phyloP scores from a whole-genome alignment of 2,888 invertebrate genomes.

The Cecidostiba fungosa region DNA sequence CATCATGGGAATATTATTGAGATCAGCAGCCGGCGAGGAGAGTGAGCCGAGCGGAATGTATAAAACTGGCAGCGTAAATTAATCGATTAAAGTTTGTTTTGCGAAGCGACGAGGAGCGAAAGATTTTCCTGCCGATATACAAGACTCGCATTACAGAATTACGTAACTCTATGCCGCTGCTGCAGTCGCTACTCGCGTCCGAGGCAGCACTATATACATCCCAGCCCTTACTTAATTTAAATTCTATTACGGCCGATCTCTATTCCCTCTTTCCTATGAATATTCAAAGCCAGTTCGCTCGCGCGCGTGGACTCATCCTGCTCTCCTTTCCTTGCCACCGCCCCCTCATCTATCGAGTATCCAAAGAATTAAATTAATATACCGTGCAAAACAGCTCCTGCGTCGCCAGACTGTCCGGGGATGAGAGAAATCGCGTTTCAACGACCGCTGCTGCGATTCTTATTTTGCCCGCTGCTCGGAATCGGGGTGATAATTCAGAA shows the following conservation, averaged over 20 bases:
- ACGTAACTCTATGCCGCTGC: constrained; percentile 53
- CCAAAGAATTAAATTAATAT: constrained; percentile 80
- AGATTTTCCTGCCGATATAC: constrained; percentile 59
- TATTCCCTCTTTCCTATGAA: constrained; percentile 80
- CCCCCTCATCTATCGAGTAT: constrained; percentile 78
- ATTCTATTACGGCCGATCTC: constrained; percentile 80
- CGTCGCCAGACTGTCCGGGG: constrained; percentile 65
- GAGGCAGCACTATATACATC: background rate
- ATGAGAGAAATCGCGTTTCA: constrained; percentile 26
- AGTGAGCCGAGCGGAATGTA: background rate
- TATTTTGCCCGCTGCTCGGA: constrained; percentile 27
- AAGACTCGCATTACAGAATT: constrained; percentile 60
- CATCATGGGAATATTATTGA: background rate
- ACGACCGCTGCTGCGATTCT: constrained; percentile 44
- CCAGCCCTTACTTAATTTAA: constrained; percentile 77
- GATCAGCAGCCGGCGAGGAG: background rate
- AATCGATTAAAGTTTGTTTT: constrained; percentile 1
- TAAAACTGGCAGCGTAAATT: background rate
- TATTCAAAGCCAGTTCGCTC: constrained; percentile 76
- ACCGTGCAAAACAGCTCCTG: constrained; percentile 67
- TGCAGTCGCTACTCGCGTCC: background rate
- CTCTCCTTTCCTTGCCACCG: constrained; percentile 49
- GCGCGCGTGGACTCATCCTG: constrained; percentile 71
- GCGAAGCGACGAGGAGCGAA: constrained; percentile 39
- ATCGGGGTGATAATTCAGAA: constrained; percentile 29